Evolutionary conservation across 1,140 invertebrate genomes (phyloP).

Genomic region (Melitaea cinxia): DNA sequence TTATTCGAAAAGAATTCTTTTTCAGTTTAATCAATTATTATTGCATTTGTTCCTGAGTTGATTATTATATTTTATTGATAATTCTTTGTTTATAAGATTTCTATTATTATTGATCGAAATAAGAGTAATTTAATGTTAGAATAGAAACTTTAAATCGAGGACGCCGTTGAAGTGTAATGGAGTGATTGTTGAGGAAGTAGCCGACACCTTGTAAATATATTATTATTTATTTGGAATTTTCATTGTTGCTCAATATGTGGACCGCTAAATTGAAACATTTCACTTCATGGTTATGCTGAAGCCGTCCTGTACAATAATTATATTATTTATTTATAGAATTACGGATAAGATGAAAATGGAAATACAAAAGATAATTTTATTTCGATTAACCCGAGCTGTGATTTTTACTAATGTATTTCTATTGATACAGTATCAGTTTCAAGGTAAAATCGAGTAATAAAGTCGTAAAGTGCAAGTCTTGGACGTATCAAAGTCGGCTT

Average conservation of each 20-base stretch:
- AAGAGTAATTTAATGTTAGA: conserved; percentile 72
- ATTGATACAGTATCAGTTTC: conserved; percentile 54
- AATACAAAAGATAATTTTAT: conserved; percentile 74
- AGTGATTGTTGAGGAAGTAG: conserved; percentile 32
- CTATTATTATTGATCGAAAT: conserved; percentile 59
- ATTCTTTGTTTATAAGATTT: conserved; percentile 72
- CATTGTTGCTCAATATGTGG: conserved; percentile 49
- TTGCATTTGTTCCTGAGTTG: conserved; percentile 82
- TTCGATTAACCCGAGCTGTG: conserved; percentile 80
- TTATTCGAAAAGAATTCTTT: conserved; percentile 60
- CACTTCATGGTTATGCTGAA: conserved; percentile 63
- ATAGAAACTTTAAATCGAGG: conserved; percentile 54
- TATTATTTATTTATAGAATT: conserved; percentile 78
- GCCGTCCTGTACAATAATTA: conserved; percentile 73
- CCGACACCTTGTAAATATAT: conserved; percentile 59
- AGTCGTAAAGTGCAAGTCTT: conserved; percentile 27
- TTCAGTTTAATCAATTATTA: conserved; percentile 75
- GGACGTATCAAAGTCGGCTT: conserved; percentile 10
- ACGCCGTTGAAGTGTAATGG: conserved; percentile 53
- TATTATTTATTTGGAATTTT: conserved; percentile 54
- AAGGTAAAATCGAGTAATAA: conserved; percentile 34
- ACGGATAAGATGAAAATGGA: conserved; percentile 67
- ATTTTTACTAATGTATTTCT: conserved; percentile 78
- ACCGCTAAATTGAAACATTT: conserved; percentile 49
- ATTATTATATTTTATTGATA: conserved; percentile 79